Conservation (phyloP, 2,113 vertebrate genomes). For the Microcebus lehilahytsara region DNA sequence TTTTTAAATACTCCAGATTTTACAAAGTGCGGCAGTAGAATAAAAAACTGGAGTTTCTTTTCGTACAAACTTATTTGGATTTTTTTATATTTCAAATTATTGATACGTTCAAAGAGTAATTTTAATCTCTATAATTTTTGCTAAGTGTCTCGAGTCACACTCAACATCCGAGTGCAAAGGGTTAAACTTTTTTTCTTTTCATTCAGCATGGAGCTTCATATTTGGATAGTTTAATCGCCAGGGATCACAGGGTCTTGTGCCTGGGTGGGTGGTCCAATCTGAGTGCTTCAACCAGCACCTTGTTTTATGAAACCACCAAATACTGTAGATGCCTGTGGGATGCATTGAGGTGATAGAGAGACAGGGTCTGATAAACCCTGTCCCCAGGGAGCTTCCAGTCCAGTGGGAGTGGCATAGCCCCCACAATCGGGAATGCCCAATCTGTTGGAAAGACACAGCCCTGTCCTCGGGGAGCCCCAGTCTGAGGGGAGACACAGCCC, state of each 20-base stretch:
- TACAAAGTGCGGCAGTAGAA: no score
- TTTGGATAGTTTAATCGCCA: background rate
- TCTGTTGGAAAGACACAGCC: background rate
- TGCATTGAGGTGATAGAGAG: background rate
- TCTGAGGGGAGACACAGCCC: no score
- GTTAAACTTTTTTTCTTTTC: background rate
- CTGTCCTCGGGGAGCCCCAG: background rate
- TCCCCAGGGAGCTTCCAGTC: background rate
- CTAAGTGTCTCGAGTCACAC: no score
- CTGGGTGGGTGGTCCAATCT: background rate
- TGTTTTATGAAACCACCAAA: background rate
- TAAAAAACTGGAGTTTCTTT: no score
- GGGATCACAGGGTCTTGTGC: background rate
- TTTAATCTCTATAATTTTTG: no score
- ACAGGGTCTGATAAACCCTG: background rate
- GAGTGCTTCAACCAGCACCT: background rate
- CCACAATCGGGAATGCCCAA: background rate
- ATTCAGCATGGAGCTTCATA: background rate
- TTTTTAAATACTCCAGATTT: no score
- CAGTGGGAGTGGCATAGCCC: fast-evolving
- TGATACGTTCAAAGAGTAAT: no score
- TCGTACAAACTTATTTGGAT: no score
- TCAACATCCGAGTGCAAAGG: no score
- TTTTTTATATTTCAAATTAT: no score
- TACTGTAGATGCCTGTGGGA: background rate